Evolutionary conservation across 1,140 invertebrate genomes (phyloP), one percentile per base, ranked within the genome.

Genomic region (Halotydeus destructor): DNA sequence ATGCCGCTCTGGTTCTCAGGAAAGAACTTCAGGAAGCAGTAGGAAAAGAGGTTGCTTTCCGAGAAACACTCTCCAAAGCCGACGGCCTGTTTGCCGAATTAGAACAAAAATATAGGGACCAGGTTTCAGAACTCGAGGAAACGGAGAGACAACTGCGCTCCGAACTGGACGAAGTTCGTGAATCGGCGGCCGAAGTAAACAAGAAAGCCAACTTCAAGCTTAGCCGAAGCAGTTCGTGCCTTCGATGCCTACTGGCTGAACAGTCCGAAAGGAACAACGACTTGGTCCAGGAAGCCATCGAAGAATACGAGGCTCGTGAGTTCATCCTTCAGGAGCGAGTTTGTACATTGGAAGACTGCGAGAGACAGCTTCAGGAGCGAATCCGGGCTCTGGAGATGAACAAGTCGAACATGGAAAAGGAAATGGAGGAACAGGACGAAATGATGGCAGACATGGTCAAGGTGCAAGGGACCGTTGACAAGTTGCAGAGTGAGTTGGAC

Each of bases 31-130:
- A n/a, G 14, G 33, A 34, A 34, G 22, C 21, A 19, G 22, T 34
- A 19, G 14, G n/a, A 34, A 61, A 69, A 38, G 73, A 77, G 52
- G 62, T 65, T 4, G 68, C 72, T 0, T 77, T 77, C 47, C 63
- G 75, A 52, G 71, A 73, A 50, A 78, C 76, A 38, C 59, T 81
- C 48, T 69, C 73, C 48, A 67, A 75, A 42, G 75, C 75, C 1
- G 76, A 77, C 39, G 67, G 73, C 33, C 70, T 78, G 55, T 75
- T 76, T 67, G 68, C 70, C 0, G 69, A 74, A 31, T 65, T 76
- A 58, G 74, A 76, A 49, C 62, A 62, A 2, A 65, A 69, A 0
- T 74, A 73, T 46, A 70, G 72, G 54, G 63, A 54, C 26, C 52
- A 56, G 19, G 51, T 62, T 11, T 56, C 55, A 24, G 55, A 52